phyloP scores from a whole-genome alignment of 2,888 invertebrate species.

The Augiades crinisus region DNA sequence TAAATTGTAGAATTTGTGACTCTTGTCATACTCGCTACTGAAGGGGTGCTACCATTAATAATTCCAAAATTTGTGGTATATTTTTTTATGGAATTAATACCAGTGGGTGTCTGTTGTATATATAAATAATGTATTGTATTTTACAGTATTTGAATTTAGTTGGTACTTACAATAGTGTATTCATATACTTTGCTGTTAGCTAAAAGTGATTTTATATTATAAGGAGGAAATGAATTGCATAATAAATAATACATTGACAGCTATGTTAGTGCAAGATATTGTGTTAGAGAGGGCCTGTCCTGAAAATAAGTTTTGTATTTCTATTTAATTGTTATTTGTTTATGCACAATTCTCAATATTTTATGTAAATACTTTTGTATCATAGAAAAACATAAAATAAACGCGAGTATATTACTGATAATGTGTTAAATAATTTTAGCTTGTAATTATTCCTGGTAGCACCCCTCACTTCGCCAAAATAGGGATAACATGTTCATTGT shows the following conservation, averaged over 20 bases:
- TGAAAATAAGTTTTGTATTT: slow-evolving; percentile 78
- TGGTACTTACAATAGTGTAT: slow-evolving; percentile 78
- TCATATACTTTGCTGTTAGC: slow-evolving; percentile 76
- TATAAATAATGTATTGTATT: slow-evolving; percentile 77
- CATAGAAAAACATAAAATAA: slow-evolving; percentile 81
- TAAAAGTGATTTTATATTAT: slow-evolving; percentile 79
- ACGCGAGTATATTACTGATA: slow-evolving; percentile 81
- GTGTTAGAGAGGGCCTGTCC: slow-evolving; percentile 73
- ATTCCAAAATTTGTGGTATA: slow-evolving; percentile 78
- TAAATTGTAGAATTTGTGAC: slow-evolving; percentile 79
- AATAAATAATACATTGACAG: slow-evolving; percentile 80
- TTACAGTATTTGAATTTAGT: slow-evolving; percentile 80
- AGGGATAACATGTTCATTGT: slow-evolving; percentile 77
- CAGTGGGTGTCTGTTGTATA: slow-evolving; percentile 79
- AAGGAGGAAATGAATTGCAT: slow-evolving; percentile 75
- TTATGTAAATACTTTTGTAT: slow-evolving; percentile 83
- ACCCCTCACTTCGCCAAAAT: slow-evolving; percentile 79
- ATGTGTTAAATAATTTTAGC: slow-evolving; percentile 80
- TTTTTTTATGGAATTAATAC: slow-evolving; percentile 79
- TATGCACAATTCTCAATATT: slow-evolving; percentile 82
- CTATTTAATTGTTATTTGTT: slow-evolving; percentile 83
- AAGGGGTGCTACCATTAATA: slow-evolving; percentile 83
- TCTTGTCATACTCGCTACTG: slow-evolving; percentile 82
- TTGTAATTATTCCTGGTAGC: slow-evolving; percentile 83
- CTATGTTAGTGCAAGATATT: slow-evolving; percentile 71